Evolutionary conservation across 2,797 vertebrate species (phyloP).

Genomic region (Typhlichthys eigenmanni): DNA sequence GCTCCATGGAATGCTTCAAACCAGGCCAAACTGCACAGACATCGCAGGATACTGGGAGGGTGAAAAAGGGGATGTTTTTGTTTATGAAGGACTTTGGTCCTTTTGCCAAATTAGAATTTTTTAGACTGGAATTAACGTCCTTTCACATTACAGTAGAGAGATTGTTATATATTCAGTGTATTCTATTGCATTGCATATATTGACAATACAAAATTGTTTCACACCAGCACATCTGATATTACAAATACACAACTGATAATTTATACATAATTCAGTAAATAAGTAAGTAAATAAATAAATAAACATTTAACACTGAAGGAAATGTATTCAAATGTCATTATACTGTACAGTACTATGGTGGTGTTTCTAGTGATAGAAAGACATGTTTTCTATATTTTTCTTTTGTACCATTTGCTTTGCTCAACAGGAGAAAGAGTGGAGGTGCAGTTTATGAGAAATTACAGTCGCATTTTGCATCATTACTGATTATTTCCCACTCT

Average conservation of each 20-base stretch:
- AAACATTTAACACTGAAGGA: no score
- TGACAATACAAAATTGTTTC: slow-evolving; percentile 3
- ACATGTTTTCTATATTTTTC: slow-evolving; percentile 11
- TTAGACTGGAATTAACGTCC: slow-evolving; percentile 13
- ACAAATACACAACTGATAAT: no score
- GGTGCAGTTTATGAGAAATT: no score
- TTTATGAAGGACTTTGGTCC: slow-evolving; percentile 27
- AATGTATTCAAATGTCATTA: no score
- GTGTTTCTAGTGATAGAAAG: not conserved
- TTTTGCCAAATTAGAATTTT: slow-evolving; percentile 38
- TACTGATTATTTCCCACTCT: slow-evolving; percentile 2
- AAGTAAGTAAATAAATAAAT: no score
- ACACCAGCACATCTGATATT: no score
- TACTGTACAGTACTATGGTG: no score
- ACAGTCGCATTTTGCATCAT: not conserved
- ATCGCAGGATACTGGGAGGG: slow-evolving; percentile 79
- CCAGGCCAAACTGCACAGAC: slow-evolving; percentile 62
- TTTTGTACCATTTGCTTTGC: not conserved
- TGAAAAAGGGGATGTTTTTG: slow-evolving; percentile 27
- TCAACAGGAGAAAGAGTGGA: slow-evolving; percentile 19
- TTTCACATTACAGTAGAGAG: slow-evolving; percentile 2
- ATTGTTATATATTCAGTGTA: not conserved
- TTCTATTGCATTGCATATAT: not conserved
- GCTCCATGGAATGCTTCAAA: slow-evolving; percentile 57
- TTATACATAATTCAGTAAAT: no score